Evolutionary conservation across 2,113 vertebrate species (phyloP).

Genomic region (Bagarius yarrelli): DNA sequence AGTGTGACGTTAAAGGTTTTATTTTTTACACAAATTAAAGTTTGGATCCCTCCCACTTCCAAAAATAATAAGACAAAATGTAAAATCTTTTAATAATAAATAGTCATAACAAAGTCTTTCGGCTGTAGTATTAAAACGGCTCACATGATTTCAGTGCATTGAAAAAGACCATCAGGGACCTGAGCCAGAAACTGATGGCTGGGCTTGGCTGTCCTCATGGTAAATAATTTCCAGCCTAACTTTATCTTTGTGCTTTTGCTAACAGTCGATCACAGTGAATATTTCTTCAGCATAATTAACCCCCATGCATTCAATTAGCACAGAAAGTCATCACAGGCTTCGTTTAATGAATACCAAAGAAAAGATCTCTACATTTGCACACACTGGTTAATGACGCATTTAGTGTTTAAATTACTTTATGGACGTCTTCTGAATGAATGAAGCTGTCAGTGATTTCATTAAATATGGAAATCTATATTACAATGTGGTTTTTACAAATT

Average conservation of each 20-base stretch:
- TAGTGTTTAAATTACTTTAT: not conserved
- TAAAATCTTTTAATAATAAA: conserved; percentile 98
- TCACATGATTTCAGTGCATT: not conserved
- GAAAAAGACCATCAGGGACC: not conserved
- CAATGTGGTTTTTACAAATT: not conserved
- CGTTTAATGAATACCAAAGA: conserved; percentile 12
- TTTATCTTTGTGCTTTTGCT: not conserved
- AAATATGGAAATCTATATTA: not conserved
- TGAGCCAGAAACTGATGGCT: not conserved
- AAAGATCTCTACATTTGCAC: not conserved
- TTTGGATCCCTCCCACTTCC: conserved; percentile 75
- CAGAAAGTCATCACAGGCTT: not conserved
- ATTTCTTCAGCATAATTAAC: not conserved
- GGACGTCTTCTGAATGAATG: conserved; percentile 6
- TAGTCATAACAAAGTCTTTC: conserved; percentile 82
- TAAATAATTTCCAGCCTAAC: not conserved
- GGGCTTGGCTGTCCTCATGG: too few species aligned
- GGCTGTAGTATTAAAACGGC: conserved; percentile 39
- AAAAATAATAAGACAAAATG: conserved; percentile 80
- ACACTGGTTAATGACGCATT: conserved; percentile 8
- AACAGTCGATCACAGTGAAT: not conserved
- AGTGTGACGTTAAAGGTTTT: conserved; percentile 77
- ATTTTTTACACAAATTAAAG: conserved; percentile 80
- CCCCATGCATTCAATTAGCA: not conserved
- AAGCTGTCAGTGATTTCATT: not conserved